Conservation (phyloP, 2,797 vertebrate genomes). For the Lacerta viridis region DNA sequence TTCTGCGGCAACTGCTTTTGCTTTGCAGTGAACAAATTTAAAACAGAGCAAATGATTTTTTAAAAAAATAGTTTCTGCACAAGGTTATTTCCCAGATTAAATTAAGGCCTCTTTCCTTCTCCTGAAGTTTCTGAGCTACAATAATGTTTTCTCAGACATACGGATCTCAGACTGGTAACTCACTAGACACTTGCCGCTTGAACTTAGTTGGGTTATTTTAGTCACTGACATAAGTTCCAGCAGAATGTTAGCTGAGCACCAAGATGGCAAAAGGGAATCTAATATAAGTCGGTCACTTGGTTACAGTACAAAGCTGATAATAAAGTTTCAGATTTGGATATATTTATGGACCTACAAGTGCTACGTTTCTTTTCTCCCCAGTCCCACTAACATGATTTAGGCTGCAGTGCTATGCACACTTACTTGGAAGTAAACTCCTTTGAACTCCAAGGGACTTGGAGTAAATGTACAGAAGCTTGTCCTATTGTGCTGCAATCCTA, state of each 20-base stretch:
- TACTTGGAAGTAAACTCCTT: not conserved
- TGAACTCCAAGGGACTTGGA: not conserved
- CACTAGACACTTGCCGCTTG: slow-evolving; percentile 82
- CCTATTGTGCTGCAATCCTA: slow-evolving; percentile 26
- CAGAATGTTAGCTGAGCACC: slow-evolving; percentile 81
- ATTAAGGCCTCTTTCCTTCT: slow-evolving; percentile 64
- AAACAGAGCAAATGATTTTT: slow-evolving; percentile 35
- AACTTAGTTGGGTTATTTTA: slow-evolving; percentile 91
- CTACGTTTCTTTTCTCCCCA: not conserved
- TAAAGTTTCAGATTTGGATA: slow-evolving; percentile 26
- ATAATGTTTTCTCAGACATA: slow-evolving; percentile 76
- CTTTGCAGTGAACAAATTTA: slow-evolving; percentile 51
- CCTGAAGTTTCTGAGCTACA: slow-evolving; percentile 62
- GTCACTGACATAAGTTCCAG: slow-evolving; percentile 87
- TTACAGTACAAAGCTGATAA: slow-evolving; percentile 71
- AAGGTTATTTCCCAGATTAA: slow-evolving; percentile 56
- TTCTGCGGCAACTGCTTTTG: slow-evolving; percentile 57
- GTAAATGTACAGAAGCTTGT: not conserved
- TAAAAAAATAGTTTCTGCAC: slow-evolving; percentile 48
- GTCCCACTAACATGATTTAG: not conserved
- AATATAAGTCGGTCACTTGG: slow-evolving; percentile 73
- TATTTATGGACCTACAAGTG: slow-evolving; percentile 15
- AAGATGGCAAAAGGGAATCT: slow-evolving; percentile 73
- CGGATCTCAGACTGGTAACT: slow-evolving; percentile 72
- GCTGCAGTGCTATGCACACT: slow-evolving; percentile 14